Evolutionary conservation across 2,797 vertebrate genomes (phyloP), one percentile per base, ranked within the genome.

Genomic region (Parauchenoglanis ngamensis): DNA sequence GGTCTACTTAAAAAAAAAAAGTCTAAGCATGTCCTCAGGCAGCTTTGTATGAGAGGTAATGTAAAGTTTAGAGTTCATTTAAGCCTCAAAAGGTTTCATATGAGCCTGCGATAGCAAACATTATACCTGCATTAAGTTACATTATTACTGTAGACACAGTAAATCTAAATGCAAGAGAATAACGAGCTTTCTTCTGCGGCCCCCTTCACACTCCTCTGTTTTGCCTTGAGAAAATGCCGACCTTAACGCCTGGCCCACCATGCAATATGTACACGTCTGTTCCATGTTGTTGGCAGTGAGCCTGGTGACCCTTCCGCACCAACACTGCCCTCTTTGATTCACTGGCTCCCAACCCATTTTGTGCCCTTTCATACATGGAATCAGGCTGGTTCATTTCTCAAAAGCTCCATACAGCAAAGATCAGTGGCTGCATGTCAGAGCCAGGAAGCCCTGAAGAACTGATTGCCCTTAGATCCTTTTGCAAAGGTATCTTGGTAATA

Each of bases 191-290:
- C 93, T 93, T 95, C 87, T 90, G 75, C 91, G 89, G 82, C 93
- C 94, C 95, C 91, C 35, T 92, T 49, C 89, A 92, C 93, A 93
- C 91, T 93, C 92, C 89, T 89, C 91, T 93, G 92, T 94, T 86
- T 94, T 93, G 93, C 91, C 94, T 95, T 95, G 95, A 95, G 95
- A 96, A 96, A 95, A 91, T 70, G 49, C 90, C 95, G 95, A 95
- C 95, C 95, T 96, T 94, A 93, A 93, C 90, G 88, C 89, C 92
- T 88, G 88, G 91, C 90, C 91, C 73, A 72, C 90, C 70, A 5
- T 40, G 67, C 63, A 86, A 73, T 73, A 52, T 79, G 87, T 85
- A 89, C 89, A 86, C 87, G 89, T 85, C 88, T 78, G 90, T 85
- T 89, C 89, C 90, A 90, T 90, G 89, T 82, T 90, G 85, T 88